Evolutionary conservation across 2,113 vertebrate species (phyloP).

Genomic region (Oreotrochilus melanogaster): DNA sequence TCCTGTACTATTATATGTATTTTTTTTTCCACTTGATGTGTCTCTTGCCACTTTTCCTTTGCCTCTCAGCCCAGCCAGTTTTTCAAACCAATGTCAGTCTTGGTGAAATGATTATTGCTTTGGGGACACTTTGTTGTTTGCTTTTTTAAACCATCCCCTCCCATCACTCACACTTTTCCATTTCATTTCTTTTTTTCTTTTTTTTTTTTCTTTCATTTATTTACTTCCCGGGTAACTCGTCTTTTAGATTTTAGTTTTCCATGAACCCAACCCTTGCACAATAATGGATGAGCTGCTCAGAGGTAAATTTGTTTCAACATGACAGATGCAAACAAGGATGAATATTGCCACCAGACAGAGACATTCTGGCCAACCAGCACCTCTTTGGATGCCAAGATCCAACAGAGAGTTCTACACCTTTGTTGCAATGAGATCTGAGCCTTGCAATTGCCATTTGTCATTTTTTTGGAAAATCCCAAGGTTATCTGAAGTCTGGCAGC

Average conservation of each 20-base stretch:
- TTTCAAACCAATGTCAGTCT: background rate
- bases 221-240: background rate
- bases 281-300: background rate
- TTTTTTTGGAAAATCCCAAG: background rate
- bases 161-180: background rate
- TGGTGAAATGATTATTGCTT: background rate
- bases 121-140: background rate
- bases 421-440: background rate
- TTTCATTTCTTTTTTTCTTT: background rate
- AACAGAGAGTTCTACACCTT: background rate
- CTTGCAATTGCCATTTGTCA: background rate
- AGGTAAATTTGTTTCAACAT: background rate
- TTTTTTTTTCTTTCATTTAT: background rate
- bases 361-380: background rate
- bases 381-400: background rate
- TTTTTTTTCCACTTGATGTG: background rate
- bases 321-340: background rate
- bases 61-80: background rate
- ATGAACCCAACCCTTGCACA: background rate
- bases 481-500: background rate
- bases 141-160: background rate
- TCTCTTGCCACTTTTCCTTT: constrained; percentile 7
- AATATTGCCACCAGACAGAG: background rate
- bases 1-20: background rate
- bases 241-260: background rate